Evolutionary conservation across 2,797 vertebrate species (phyloP).

Genomic region (Sebastolobus alascanus): DNA sequence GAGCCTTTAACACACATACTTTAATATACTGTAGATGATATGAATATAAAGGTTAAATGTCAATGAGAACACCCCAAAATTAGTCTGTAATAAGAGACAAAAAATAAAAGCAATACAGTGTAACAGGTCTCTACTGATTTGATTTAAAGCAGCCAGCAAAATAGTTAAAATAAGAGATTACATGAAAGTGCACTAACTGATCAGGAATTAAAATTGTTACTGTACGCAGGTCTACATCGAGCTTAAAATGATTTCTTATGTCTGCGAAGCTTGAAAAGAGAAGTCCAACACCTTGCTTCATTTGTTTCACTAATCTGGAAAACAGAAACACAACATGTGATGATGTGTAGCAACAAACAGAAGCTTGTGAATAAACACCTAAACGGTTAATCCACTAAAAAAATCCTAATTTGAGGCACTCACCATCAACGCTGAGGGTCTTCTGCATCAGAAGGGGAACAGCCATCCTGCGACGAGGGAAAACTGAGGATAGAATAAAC

Average conservation of each 20-base stretch:
- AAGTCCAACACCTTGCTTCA: not conserved
- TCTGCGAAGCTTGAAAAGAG: constrained; percentile 15
- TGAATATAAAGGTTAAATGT: not conserved
- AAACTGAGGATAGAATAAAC: not conserved
- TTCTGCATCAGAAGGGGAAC: constrained; percentile 55
- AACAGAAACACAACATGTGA: constrained; percentile 37
- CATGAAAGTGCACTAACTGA: not conserved
- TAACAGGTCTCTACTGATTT: constrained; percentile 44
- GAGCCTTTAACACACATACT: constrained; percentile 1
- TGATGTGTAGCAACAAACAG: not conserved
- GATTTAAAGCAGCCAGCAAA: constrained; percentile 42
- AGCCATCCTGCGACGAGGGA: constrained; percentile 1
- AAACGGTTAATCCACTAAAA: not conserved
- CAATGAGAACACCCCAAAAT: constrained; percentile 13
- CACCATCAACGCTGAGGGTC: constrained; percentile 35
- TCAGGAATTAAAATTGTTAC: not conserved
- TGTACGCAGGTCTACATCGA: not conserved
- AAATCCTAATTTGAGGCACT: not conserved
- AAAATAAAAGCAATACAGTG: constrained; percentile 11
- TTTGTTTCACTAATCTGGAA: constrained; percentile 51
- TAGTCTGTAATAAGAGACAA: not conserved
- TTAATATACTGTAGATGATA: constrained; percentile 16
- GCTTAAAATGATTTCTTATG: not conserved
- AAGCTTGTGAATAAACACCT: not conserved
- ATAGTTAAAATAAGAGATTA: constrained; percentile 16